Evolutionary conservation across 2,888 invertebrate species (phyloP).

Genomic region (Amphipoea oculea): DNA sequence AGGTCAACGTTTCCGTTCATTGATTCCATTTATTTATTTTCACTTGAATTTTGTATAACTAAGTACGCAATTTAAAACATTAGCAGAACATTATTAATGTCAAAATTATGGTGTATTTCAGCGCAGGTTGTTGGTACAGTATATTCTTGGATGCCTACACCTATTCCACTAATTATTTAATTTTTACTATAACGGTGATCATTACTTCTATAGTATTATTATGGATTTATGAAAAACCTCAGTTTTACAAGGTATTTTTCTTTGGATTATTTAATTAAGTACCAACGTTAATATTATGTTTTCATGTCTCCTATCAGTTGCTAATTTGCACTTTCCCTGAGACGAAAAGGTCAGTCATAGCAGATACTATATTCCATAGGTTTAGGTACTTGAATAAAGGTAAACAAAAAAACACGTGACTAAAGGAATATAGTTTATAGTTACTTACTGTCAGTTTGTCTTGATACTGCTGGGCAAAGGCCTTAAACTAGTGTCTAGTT

Average conservation of each 20-base stretch:
- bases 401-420: no score
- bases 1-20: neutral
- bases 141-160: constrained; percentile 80
- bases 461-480: neutral
- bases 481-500: neutral
- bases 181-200: constrained; percentile 76
- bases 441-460: neutral
- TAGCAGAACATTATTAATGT: neutral
- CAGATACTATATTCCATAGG: neutral
- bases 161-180: constrained; percentile 80
- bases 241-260: constrained; percentile 79
- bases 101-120: constrained; percentile 52
- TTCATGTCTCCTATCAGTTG: neutral
- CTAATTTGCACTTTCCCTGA: neutral
- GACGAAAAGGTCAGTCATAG: neutral
- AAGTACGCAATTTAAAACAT: neutral
- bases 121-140: constrained; percentile 72
- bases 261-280: neutral
- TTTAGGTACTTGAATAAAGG: no score
- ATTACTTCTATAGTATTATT: constrained; percentile 75
- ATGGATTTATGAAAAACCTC: constrained; percentile 82
- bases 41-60: neutral
- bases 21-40: neutral
- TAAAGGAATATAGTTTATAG: no score
- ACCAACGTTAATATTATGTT: neutral